Conservation (phyloP, 2,797 vertebrate genomes). For the Limnodromus scolopaceus region DNA sequence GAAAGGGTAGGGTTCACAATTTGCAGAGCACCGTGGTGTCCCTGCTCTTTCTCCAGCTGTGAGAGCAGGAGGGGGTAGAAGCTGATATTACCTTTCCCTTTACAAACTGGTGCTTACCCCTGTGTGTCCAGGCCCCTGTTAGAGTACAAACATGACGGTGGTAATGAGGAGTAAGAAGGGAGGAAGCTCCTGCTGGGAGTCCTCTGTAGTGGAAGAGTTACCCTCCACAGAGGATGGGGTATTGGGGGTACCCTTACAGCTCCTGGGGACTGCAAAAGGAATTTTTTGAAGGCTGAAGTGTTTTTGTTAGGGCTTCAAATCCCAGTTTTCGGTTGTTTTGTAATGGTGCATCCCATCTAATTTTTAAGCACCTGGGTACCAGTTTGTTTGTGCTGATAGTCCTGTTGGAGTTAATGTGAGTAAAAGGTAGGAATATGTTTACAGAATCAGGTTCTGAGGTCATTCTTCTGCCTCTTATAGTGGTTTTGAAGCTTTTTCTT, state of each 20-base stretch:
- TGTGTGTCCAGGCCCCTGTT: fast-evolving
- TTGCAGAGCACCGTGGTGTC: not conserved
- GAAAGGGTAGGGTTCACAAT: not conserved
- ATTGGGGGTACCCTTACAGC: not conserved
- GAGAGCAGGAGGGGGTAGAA: not conserved
- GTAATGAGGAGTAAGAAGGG: not conserved
- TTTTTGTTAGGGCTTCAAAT: not conserved
- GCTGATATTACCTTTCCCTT: not conserved
- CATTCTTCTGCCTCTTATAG: not conserved
- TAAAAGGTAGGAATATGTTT: not conserved
- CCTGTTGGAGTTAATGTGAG: not conserved
- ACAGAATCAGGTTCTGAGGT: not conserved
- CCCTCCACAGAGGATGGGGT: not conserved
- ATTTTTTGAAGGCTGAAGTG: not conserved
- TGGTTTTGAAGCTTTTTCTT: not conserved
- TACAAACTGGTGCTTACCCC: not conserved
- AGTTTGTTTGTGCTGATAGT: not conserved
- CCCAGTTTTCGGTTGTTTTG: not conserved
- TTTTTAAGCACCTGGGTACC: not conserved
- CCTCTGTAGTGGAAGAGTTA: not conserved
- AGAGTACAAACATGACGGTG: not conserved
- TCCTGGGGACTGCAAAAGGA: not conserved
- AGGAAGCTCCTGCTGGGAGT: not conserved
- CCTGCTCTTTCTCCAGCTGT: not conserved
- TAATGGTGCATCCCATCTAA: not conserved